Percentiles rank a stretch among this genome's conserved stretches.
Evolutionary conservation across 1,140 invertebrate species (phyloP).

Genomic region (Sitodiplosis mosellana): DNA sequence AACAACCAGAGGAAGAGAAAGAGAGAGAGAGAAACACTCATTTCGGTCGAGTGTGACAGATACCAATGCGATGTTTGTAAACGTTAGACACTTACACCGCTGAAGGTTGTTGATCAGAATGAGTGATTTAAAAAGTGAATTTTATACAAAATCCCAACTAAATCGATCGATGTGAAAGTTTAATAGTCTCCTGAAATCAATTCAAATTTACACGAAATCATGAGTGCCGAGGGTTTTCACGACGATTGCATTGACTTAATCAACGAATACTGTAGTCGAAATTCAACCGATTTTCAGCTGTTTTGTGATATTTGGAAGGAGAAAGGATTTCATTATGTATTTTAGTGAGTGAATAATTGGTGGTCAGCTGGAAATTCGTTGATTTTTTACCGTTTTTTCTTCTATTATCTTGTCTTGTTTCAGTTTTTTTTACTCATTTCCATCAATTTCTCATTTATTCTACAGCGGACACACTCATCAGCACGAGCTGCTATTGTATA

Average conservation of each 20-base stretch:
- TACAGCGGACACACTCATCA: background rate
- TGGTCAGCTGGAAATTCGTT: background rate
- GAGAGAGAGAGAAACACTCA: too few relatives aligned
- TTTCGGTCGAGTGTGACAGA: too few relatives aligned
- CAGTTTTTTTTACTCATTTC: background rate
- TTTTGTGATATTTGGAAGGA: background rate
- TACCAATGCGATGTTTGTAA: too few relatives aligned
- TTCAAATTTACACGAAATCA: too few relatives aligned
- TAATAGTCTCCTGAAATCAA: too few relatives aligned
- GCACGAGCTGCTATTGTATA: background rate
- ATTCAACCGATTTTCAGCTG: background rate
- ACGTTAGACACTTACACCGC: too few relatives aligned
- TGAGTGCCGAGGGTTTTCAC: background rate
- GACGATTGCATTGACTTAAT: background rate
- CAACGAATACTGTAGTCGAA: background rate
- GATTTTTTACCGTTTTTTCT: background rate
- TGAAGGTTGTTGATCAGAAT: too few relatives aligned
- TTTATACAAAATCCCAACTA: too few relatives aligned
- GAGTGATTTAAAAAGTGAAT: too few relatives aligned
- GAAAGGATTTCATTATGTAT: background rate
- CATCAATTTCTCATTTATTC: background rate
- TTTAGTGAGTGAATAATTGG: background rate
- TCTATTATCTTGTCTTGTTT: background rate
- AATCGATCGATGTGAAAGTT: too few relatives aligned
- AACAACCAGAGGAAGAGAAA: too few relatives aligned